Conservation (phyloP, 2,797 vertebrate genomes). For the Eulemur coronatus region DNA sequence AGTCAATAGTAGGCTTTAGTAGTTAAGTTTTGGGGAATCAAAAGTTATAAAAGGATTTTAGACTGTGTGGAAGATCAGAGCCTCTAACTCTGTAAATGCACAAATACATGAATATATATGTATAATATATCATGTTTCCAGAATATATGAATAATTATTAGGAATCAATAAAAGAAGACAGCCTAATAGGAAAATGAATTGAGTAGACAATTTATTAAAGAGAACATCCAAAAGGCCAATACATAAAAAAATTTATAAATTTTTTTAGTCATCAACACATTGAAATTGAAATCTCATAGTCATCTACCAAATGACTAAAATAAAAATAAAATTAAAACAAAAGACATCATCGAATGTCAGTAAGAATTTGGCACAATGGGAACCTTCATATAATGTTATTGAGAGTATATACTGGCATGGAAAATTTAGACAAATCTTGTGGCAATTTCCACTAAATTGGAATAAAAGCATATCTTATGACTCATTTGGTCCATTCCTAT, state of each 20-base stretch:
- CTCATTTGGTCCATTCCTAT: not conserved
- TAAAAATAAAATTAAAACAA: not conserved
- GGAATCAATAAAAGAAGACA: conserved; percentile 10
- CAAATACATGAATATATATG: too few relatives aligned
- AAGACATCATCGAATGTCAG: not conserved
- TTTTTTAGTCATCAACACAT: not conserved
- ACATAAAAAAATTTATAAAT: not conserved
- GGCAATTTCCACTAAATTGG: not conserved
- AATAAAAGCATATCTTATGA: not conserved
- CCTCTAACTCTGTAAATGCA: not conserved
- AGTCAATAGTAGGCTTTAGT: not conserved
- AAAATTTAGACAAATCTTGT: not conserved
- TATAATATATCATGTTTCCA: not conserved
- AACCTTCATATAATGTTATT: not conserved
- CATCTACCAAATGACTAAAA: conserved; percentile 10
- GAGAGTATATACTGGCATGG: not conserved
- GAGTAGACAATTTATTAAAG: not conserved
- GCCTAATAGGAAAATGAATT: not conserved
- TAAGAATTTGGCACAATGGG: not conserved
- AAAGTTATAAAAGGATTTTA: not conserved
- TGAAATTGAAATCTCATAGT: not conserved
- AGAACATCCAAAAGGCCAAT: not conserved
- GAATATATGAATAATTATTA: not conserved
- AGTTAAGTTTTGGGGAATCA: not conserved
- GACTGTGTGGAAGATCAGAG: not conserved